phyloP scores from a whole-genome alignment of 2,797 vertebrate species.

The Galaxias olidus region DNA sequence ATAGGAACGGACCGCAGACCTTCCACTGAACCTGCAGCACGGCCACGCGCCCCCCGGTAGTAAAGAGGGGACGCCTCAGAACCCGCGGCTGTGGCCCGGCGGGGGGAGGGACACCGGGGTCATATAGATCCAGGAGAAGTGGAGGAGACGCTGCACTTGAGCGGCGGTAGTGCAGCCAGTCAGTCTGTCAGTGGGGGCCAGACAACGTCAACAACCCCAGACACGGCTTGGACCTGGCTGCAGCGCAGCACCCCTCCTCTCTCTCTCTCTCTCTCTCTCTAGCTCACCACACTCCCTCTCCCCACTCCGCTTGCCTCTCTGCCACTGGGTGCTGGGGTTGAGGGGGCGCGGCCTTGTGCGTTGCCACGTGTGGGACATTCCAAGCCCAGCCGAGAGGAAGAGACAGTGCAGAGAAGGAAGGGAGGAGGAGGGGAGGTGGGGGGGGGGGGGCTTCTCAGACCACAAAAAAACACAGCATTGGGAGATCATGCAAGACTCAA shows the following conservation, averaged over 20 bases:
- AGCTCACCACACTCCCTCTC: too few relatives aligned
- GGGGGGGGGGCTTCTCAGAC: too few relatives aligned
- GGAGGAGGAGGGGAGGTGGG: too few relatives aligned
- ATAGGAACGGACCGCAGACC: slow-evolving; percentile 40
- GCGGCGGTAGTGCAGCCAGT: slow-evolving; percentile 7
- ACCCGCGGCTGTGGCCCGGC: slow-evolving; percentile 26
- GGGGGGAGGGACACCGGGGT: slow-evolving; percentile 4
- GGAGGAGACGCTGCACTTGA: slow-evolving; percentile 2
- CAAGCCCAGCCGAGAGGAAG: slow-evolving; percentile 46
- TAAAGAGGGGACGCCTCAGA: slow-evolving; percentile 20
- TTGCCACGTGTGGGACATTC: slow-evolving; percentile 85
- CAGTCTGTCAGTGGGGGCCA: slow-evolving; percentile 21
- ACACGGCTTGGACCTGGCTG: slow-evolving; percentile 14
- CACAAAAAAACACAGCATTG: too few relatives aligned
- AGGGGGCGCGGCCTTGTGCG: slow-evolving; percentile 70
- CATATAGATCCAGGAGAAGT: slow-evolving; percentile 35
- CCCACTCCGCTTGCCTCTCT: slow-evolving; percentile 29
- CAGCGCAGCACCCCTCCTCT: slow-evolving; percentile 10
- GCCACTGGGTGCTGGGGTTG: slow-evolving; percentile 48
- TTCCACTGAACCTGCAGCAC: slow-evolving; percentile 50
- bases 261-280: not conserved
- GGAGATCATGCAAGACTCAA: too few relatives aligned
- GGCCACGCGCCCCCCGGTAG: slow-evolving; percentile 47
- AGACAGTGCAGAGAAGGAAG: too few relatives aligned
- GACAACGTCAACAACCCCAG: slow-evolving; percentile 32